These are phyloP conservation scores for Misgurnus anguillicaudatus DNA, from an alignment of 2,113 vertebrate genomes.

Conservation along the genomic window DNA sequence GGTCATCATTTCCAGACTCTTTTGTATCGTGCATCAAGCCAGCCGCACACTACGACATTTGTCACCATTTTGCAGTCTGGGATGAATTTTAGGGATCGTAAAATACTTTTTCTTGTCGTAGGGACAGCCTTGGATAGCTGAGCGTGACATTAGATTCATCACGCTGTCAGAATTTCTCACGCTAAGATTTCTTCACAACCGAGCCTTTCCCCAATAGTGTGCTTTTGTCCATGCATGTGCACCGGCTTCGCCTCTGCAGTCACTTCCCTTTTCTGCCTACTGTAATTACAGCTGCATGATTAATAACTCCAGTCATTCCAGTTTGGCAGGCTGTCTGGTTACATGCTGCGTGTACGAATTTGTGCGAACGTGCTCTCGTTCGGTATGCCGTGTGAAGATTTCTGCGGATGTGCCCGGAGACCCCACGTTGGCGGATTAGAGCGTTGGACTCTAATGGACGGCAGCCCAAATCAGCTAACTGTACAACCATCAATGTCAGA, in stretches of 20 bases:
- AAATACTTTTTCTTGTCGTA: too few species aligned
- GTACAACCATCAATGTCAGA: slow-evolving; percentile 13
- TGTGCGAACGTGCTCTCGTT: not conserved
- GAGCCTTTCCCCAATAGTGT: not conserved
- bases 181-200: not conserved
- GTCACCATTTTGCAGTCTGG: too few species aligned
- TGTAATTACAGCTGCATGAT: slow-evolving; percentile 26
- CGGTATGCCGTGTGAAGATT: not conserved
- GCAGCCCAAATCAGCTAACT: slow-evolving; percentile 9
- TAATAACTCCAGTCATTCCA: slow-evolving; percentile 21
- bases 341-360: not conserved
- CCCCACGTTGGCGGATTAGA: not conserved
- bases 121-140: too few species aligned
- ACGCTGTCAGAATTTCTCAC: not conserved
- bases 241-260: not conserved
- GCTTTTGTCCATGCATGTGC: slow-evolving; percentile 1
- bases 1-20: too few species aligned
- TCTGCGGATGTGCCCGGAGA: not conserved
- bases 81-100: too few species aligned
- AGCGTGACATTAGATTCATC: too few species aligned
- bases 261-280: not conserved
- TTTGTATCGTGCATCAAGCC: too few species aligned
- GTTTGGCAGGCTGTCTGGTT: slow-evolving; percentile 11
- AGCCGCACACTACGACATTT: too few species aligned
- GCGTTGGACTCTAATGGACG: not conserved